Evolutionary conservation across 2,888 invertebrate species (phyloP).

Genomic region (Sesamia inferens): DNA sequence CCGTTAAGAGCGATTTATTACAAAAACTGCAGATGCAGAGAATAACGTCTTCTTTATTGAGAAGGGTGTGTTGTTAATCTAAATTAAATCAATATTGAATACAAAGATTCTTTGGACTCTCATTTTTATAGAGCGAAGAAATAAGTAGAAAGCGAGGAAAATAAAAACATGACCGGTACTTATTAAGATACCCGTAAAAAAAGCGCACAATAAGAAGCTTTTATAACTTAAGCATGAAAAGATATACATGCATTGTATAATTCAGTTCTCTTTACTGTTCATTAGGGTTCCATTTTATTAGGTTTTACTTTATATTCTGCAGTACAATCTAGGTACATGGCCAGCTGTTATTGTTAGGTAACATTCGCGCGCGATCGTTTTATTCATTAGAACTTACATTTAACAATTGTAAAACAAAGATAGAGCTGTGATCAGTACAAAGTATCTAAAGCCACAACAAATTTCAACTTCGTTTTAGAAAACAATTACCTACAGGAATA

Average conservation of each 20-base stretch:
- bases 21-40: constrained; percentile 58
- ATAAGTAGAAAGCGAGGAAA: not conserved
- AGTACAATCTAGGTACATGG: not conserved
- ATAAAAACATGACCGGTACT: not conserved
- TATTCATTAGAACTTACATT: constrained; percentile 33
- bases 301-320: not conserved
- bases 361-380: constrained; percentile 23
- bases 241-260: not conserved
- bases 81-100: constrained; percentile 44
- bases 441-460: constrained; percentile 19
- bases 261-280: not conserved
- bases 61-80: constrained; percentile 43
- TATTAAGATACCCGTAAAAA: not conserved
- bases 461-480: constrained; percentile 27
- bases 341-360: not conserved
- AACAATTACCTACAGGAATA: constrained; percentile 22
- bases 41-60: constrained; percentile 49
- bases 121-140: not conserved
- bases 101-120: not conserved
- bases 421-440: constrained; percentile 9
- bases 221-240: not conserved
- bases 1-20: constrained; percentile 66
- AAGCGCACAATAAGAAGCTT: not conserved
- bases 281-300: not conserved
- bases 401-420: constrained; percentile 33